Conservation (phyloP, 2,888 invertebrate species). For the Dysmachus trigonus region DNA sequence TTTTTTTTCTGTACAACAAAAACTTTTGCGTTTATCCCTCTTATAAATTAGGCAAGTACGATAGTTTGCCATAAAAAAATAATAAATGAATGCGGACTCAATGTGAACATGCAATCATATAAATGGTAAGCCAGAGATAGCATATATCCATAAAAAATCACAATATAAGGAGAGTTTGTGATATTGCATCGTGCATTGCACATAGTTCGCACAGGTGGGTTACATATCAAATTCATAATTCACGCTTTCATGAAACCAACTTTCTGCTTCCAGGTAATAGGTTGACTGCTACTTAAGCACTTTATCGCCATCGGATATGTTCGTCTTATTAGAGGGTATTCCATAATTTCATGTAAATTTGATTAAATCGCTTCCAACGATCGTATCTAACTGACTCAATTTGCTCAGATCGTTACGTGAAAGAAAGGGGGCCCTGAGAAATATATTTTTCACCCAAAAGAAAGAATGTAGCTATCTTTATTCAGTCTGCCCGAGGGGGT, state of each 20-base stretch:
- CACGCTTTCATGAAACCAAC: neutral
- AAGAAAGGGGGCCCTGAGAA: neutral
- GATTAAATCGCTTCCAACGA: neutral
- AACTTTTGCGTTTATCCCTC: neutral
- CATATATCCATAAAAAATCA: neutral
- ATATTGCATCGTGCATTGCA: neutral
- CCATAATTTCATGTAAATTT: constrained; percentile 11
- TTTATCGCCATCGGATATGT: neutral
- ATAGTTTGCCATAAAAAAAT: neutral
- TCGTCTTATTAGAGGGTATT: neutral
- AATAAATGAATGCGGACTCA: neutral
- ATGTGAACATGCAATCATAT: neutral
- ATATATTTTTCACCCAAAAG: neutral
- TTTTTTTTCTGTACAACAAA: neutral
- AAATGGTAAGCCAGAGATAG: neutral
- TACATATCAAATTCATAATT: neutral
- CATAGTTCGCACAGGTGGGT: neutral
- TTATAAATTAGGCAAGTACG: neutral
- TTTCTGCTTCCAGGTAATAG: neutral
- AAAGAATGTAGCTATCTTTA: constrained; percentile 14
- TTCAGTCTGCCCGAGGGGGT: neutral
- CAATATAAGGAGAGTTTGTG: neutral
- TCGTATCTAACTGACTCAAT: neutral
- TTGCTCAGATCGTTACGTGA: neutral
- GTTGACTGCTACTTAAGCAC: neutral